phyloP scores from a whole-genome alignment of 2,888 invertebrate species.

The Netelia inedita region DNA sequence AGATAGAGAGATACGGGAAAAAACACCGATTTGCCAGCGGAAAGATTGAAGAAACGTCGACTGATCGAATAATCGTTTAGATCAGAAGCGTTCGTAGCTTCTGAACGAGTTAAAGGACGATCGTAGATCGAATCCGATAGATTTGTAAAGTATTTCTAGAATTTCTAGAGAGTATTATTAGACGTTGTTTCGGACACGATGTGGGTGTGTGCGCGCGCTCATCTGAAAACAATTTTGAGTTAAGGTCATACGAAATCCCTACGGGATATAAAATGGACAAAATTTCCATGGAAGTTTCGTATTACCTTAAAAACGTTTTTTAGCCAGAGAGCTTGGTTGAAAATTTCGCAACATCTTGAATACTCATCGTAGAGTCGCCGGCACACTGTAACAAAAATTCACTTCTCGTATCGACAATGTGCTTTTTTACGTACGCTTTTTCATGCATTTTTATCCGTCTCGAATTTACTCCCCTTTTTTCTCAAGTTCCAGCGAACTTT shows the following conservation, averaged over 20 bases:
- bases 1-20: background rate
- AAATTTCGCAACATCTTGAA: background rate
- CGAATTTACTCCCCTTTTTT: background rate
- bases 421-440: slow-evolving; percentile 16
- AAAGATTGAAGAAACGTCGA: slow-evolving; percentile 15
- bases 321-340: background rate
- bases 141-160: slow-evolving; percentile 42
- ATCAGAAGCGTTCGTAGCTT: slow-evolving; percentile 22
- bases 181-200: slow-evolving; percentile 4
- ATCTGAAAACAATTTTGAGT: slow-evolving; percentile 3
- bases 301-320: too few species aligned
- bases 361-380: background rate
- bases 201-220: slow-evolving; percentile 28
- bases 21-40: background rate
- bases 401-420: background rate
- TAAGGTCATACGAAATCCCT: too few species aligned
- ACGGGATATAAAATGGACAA: too few species aligned
- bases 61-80: slow-evolving; percentile 30
- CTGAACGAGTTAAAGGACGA: slow-evolving; percentile 4
- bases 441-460: slow-evolving; percentile 3
- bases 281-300: too few species aligned
- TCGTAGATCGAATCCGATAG: slow-evolving; percentile 14
- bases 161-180: slow-evolving; percentile 36
- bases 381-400: slow-evolving; percentile 9
- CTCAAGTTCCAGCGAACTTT: slow-evolving; percentile 6